Percentiles rank a stretch among this genome's conserved stretches.
Evolutionary conservation across 2,888 invertebrate genomes (phyloP).

Genomic region (Plagodis pulveraria): DNA sequence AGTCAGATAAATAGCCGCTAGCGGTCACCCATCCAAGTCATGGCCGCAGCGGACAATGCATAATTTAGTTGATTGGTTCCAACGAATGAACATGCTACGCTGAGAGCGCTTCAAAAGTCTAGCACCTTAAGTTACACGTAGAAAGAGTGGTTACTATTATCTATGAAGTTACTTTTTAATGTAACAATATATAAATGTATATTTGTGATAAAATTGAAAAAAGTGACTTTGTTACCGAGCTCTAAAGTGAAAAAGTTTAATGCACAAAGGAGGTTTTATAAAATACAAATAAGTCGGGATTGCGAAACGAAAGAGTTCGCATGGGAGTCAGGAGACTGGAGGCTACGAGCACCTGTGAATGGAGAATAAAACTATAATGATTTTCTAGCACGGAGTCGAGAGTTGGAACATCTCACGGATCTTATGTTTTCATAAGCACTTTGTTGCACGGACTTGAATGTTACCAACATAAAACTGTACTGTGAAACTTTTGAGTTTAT

Average conservation of each 20-base stretch:
- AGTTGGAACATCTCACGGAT: slow-evolving; percentile 24
- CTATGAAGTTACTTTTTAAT: too few relatives aligned
- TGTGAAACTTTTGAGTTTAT: not conserved
- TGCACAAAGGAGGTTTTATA: slow-evolving; percentile 47
- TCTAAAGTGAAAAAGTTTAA: slow-evolving; percentile 37
- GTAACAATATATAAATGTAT: too few relatives aligned
- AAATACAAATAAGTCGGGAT: slow-evolving; percentile 48
- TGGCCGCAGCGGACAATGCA: too few relatives aligned
- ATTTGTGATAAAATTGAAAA: not conserved
- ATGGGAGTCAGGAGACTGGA: slow-evolving; percentile 40
- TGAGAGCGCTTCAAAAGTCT: too few relatives aligned
- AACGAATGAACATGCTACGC: too few relatives aligned
- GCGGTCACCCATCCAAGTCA: too few relatives aligned
- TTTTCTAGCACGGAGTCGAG: slow-evolving; percentile 25
- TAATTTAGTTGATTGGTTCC: too few relatives aligned
- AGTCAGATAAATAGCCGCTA: too few relatives aligned
- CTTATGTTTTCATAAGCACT: slow-evolving; percentile 26
- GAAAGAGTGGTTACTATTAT: too few relatives aligned
- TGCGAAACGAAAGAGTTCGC: slow-evolving; percentile 45
- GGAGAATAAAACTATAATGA: slow-evolving; percentile 45
- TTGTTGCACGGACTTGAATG: slow-evolving; percentile 24
- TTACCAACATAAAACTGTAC: slow-evolving; percentile 21
- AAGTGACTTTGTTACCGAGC: slow-evolving; percentile 1
- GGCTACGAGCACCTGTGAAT: slow-evolving; percentile 41
- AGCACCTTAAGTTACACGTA: too few relatives aligned